These are phyloP conservation scores for Hycleus cichorii DNA, from an alignment of 1,140 invertebrate species.

Conservation along the genomic window DNA sequence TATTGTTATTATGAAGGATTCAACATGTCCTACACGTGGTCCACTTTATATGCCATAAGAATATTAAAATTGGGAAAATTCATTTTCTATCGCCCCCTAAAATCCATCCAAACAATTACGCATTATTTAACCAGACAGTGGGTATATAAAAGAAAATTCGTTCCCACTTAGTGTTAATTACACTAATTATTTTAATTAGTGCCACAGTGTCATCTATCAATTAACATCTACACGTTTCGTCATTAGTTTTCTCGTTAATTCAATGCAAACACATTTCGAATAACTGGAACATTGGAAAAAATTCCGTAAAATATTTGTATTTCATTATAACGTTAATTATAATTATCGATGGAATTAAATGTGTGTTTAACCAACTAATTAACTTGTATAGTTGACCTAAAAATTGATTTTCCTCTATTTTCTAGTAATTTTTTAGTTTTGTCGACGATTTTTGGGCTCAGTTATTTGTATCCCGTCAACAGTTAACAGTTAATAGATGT, in stretches of 20 bases:
- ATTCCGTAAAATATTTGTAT: slow-evolving; percentile 12
- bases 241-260: slow-evolving; percentile 16
- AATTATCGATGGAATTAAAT: slow-evolving; percentile 12
- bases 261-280: slow-evolving; percentile 4
- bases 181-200: slow-evolving; percentile 16
- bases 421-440: too few species aligned
- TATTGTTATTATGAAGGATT: slow-evolving; percentile 4
- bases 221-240: slow-evolving; percentile 17
- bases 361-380: slow-evolving; percentile 7
- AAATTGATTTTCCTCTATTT: too few species aligned
- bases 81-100: slow-evolving; percentile 4
- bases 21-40: slow-evolving; percentile 14
- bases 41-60: slow-evolving; percentile 13
- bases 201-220: slow-evolving; percentile 13
- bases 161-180: slow-evolving; percentile 11
- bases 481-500: slow-evolving; percentile 31
- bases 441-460: too few species aligned
- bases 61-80: slow-evolving; percentile 16
- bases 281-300: slow-evolving; percentile 8
- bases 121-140: too few species aligned
- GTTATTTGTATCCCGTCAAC: not conserved
- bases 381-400: too few species aligned
- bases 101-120: too few species aligned
- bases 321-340: slow-evolving; percentile 15
- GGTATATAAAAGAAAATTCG: too few species aligned